Percentiles rank a stretch among this genome's conserved stretches.
phyloP scores from a whole-genome alignment of 2,113 vertebrate genomes.

The Empidonax traillii region DNA sequence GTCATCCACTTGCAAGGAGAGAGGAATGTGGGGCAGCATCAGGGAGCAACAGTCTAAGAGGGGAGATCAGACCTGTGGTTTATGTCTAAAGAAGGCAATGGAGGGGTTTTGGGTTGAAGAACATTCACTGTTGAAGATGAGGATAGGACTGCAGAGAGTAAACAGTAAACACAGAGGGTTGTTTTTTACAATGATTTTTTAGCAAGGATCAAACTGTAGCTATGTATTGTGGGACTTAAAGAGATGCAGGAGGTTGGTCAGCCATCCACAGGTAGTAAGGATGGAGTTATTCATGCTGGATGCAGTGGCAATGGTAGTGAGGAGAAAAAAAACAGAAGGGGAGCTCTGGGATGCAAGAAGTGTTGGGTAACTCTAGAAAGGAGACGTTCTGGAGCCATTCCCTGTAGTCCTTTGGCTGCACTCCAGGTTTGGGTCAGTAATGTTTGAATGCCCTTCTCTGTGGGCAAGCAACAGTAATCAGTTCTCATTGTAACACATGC shows the following conservation, averaged over 20 bases:
- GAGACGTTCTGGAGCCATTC: neutral
- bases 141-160: neutral
- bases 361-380: neutral
- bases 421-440: neutral
- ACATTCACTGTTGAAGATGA: neutral
- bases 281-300: neutral
- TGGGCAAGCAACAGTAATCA: neutral
- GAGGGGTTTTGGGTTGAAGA: neutral
- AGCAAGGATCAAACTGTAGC: neutral
- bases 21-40: neutral
- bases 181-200: neutral
- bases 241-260: neutral
- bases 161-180: neutral
- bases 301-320: neutral
- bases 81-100: neutral
- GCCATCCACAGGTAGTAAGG: neutral
- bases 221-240: neutral
- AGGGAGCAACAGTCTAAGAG: neutral
- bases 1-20: neutral
- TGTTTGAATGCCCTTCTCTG: neutral
- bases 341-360: neutral
- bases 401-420: neutral
- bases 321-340: neutral
- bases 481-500: neutral
- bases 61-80: neutral